Percentiles rank a stretch among this genome's conserved stretches.
Evolutionary conservation across 2,797 vertebrate genomes (phyloP).

Genomic region (Loriculus beryllinus): DNA sequence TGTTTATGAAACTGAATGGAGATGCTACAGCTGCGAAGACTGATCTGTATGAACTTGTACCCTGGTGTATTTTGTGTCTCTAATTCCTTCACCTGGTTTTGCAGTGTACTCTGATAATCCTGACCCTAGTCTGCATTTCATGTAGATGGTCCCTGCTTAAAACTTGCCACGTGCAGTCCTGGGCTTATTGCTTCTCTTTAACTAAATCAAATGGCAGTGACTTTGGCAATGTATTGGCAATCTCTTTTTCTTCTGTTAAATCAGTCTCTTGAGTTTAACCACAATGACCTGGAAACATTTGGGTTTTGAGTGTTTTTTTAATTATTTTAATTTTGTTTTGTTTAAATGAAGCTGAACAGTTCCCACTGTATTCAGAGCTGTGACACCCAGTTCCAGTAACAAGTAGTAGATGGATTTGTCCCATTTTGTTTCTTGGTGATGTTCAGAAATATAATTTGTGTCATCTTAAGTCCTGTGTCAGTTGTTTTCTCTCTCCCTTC

Average conservation of each 20-base stretch:
- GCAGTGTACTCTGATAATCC: background rate
- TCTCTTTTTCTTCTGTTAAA: conserved; percentile 34
- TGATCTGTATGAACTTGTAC: background rate
- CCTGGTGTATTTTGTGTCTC: background rate
- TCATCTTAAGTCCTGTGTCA: background rate
- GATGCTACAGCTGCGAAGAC: background rate
- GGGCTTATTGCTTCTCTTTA: conserved; percentile 40
- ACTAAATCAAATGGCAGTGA: background rate
- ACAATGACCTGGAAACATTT: conserved; percentile 30
- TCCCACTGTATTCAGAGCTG: conserved; percentile 62
- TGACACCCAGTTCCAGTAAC: conserved; percentile 41
- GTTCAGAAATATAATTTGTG: conserved; percentile 72
- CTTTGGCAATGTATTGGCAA: conserved; percentile 31
- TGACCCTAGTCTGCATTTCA: background rate
- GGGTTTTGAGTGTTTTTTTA: conserved; percentile 10
- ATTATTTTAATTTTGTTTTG: conserved; percentile 28
- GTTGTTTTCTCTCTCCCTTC: background rate
- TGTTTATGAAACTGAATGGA: background rate
- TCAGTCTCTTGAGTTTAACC: conserved; percentile 39
- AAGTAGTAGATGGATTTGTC: conserved; percentile 61
- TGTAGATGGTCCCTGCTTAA: background rate
- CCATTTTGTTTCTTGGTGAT: conserved; percentile 54
- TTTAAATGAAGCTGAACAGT: conserved; percentile 43
- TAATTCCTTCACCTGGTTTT: conserved; percentile 10
- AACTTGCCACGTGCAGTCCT: conserved; percentile 3